Base-by-base conservation (phyloP, 2,888 invertebrate species). In the Hirtodrosophila trivittata region DNA sequence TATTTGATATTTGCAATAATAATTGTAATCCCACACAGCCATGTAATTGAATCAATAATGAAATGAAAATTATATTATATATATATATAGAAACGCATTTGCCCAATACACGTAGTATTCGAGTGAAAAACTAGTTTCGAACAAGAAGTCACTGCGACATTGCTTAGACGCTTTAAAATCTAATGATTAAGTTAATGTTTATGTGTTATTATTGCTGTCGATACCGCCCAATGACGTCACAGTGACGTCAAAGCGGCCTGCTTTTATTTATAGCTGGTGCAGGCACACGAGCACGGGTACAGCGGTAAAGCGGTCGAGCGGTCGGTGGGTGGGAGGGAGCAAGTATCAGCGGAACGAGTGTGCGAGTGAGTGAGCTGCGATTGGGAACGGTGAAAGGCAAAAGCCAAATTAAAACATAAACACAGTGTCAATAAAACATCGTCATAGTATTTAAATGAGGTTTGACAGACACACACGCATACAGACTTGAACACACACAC, bases 391-490 rank as follows among this genome's bases (percentile, higher is more conserved):
- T 55, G 80, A 72, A 60, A 73, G 77, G 86, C 86, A 86, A 84
- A 84, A 84, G 82, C 86, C 82, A 80, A 81, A 81, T 86, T 84
- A 84, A 80, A 84, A 86, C 82, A 84, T 81, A 86, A 63, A 86
- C 57, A 69, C 74, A 77, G 60, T 84, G 86, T 80, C 86, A 85
- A 86, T 78, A 87, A 85, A 75, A 86, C 83, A 85, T 78, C 86
- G 87, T 82, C 82, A 86, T 76, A 87, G 80, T 87, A 87, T 82
- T 82, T 76, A 82, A 87, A 82, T 87, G 83, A 82, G 80, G 76
- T 87, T 85, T 85, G 86, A 87, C 86, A 86, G 85, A 46, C 76
- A 60, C 30, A 49, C 52, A 46, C 26, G 30, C 28, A 45, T 28
- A 57, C n/a, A 32, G 30, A 47, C 7, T 30, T 26, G 14, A 6